Evolutionary conservation across 2,113 vertebrate genomes (phyloP).

Genomic region (Edolisoma coerulescens): DNA sequence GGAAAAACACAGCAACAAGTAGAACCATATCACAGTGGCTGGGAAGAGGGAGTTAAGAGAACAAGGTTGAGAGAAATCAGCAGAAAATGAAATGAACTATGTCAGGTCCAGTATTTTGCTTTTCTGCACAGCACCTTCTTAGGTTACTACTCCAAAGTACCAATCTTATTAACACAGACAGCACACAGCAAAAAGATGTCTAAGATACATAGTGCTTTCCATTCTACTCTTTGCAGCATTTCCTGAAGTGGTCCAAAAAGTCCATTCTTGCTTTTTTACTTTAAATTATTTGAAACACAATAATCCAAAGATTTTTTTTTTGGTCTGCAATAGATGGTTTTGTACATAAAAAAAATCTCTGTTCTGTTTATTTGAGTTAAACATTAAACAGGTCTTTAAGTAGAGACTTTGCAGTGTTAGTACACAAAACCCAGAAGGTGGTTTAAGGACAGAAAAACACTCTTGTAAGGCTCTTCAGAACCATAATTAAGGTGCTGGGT

Average conservation of each 20-base stretch:
- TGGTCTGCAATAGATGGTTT: background rate
- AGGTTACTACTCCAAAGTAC: background rate
- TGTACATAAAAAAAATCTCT: background rate
- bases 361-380: constrained; percentile 28
- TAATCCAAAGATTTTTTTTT: background rate
- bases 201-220: background rate
- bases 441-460: background rate
- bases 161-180: background rate
- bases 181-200: background rate
- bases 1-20: constrained; percentile 18
- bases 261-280: background rate
- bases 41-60: background rate
- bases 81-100: background rate
- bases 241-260: background rate
- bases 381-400: constrained; percentile 46
- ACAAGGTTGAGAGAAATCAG: background rate
- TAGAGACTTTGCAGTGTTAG: background rate
- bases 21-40: constrained; percentile 6
- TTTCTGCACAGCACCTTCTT: background rate
- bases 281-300: background rate
- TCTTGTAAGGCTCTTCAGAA: background rate
- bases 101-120: background rate
- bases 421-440: background rate
- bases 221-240: background rate
- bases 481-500: background rate